Percentiles rank a stretch among this genome's conserved stretches.
phyloP scores from a whole-genome alignment of 2,888 invertebrate species.

The Morpho deidamia region DNA sequence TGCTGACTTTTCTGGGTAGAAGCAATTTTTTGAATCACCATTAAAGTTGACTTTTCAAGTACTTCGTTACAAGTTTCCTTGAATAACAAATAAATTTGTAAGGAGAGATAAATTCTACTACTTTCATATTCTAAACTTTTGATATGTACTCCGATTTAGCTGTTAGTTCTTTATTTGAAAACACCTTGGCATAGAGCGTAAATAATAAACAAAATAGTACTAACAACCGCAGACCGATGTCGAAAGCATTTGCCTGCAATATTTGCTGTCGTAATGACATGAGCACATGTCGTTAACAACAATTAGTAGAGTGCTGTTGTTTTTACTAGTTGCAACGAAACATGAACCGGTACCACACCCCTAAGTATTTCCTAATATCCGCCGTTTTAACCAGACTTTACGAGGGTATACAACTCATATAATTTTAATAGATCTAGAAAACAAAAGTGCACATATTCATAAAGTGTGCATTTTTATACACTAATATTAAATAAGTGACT shows the following conservation, averaged over 20 bases:
- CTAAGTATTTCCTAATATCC: slow-evolving; percentile 13
- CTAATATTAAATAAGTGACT: too few relatives aligned
- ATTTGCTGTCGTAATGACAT: slow-evolving; percentile 22
- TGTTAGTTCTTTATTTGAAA: too few relatives aligned
- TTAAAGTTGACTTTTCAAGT: too few relatives aligned
- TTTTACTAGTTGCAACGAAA: slow-evolving; percentile 12
- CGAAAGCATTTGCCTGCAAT: slow-evolving; percentile 22
- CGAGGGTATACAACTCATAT: slow-evolving; percentile 4
- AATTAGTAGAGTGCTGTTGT: slow-evolving; percentile 24
- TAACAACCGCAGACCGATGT: slow-evolving; percentile 16
- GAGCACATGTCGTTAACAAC: slow-evolving; percentile 21
- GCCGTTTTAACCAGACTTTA: slow-evolving; percentile 2
- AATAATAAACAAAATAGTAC: slow-evolving; percentile 6
- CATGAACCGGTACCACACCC: slow-evolving; percentile 13
- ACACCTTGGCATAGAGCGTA: background rate
- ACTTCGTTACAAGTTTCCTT: too few relatives aligned
- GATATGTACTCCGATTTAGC: too few relatives aligned
- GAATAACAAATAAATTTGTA: too few relatives aligned
- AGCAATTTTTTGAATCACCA: too few relatives aligned
- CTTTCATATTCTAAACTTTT: too few relatives aligned
- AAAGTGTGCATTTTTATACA: too few relatives aligned
- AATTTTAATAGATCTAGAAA: background rate
- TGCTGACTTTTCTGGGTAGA: too few relatives aligned
- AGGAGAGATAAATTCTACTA: too few relatives aligned
- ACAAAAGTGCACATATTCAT: too few relatives aligned